A percentile compares a stretch with the other conserved stretches of the same genome.
These are phyloP conservation scores for Tiliacea aurago DNA, from an alignment of 2,888 invertebrate species.

Conservation along the genomic window DNA sequence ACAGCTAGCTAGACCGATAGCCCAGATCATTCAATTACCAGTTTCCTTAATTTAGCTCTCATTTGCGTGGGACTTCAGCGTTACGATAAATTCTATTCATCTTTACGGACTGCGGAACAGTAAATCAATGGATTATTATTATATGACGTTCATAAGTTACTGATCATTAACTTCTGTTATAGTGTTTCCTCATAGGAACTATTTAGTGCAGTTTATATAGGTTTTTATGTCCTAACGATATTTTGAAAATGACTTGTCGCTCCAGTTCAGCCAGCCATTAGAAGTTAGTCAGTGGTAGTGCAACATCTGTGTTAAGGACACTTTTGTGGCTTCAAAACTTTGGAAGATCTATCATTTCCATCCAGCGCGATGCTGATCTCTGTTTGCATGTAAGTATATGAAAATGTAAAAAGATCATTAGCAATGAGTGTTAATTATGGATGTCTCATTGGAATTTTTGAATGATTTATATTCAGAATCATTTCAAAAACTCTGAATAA, in stretches of 20 bases:
- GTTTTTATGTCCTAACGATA: not conserved
- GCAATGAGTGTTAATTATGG: no score
- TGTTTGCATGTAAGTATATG: not conserved
- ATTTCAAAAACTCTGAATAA: not conserved
- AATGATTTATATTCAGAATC: not conserved
- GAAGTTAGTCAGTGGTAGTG: not conserved
- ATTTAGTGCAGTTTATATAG: not conserved
- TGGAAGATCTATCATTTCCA: not conserved
- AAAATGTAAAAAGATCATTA: not conserved
- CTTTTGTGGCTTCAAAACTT: slow-evolving; percentile 5
- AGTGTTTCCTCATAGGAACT: not conserved
- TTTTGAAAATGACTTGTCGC: not conserved
- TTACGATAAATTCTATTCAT: slow-evolving; percentile 36
- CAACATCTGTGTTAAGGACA: not conserved
- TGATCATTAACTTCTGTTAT: not conserved
- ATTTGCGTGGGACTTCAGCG: slow-evolving; percentile 56
- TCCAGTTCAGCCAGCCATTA: not conserved
- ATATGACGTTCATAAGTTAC: slow-evolving; percentile 1
- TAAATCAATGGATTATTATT: slow-evolving; percentile 25
- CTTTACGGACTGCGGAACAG: slow-evolving; percentile 35
- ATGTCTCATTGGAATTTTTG: not conserved
- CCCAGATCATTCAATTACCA: slow-evolving; percentile 48
- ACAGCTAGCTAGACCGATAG: slow-evolving; percentile 26
- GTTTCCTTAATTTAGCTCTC: slow-evolving; percentile 58
- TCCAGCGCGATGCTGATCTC: not conserved